These are phyloP conservation scores for Agrochola macilenta DNA, from an alignment of 2,888 invertebrate species.

Conservation along the genomic window DNA sequence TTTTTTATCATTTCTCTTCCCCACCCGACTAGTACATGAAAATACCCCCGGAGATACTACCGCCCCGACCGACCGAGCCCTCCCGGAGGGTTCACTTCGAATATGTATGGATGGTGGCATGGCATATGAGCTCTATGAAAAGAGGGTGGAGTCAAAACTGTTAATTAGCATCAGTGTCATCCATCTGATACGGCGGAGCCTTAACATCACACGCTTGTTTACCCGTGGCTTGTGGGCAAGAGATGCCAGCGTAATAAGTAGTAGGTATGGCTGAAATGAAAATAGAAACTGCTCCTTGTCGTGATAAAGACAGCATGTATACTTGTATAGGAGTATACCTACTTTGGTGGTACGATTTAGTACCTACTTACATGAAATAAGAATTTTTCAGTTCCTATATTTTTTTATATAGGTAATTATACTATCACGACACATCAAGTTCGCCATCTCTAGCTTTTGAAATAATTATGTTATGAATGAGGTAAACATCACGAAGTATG, in stretches of 20 bases:
- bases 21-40: no score
- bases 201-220: constrained; percentile 10
- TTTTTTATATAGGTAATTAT: not conserved
- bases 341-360: not conserved
- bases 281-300: not conserved
- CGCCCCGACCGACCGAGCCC: no score
- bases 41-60: no score
- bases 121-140: no score
- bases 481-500: not conserved
- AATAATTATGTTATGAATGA: not conserved
- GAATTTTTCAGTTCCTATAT: no score
- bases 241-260: not conserved
- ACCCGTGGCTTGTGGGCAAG: not conserved
- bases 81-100: no score
- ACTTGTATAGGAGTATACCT: not conserved
- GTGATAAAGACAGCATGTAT: not conserved
- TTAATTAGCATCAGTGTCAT: not conserved
- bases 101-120: no score
- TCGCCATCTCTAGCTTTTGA: not conserved
- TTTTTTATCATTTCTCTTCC: no score
- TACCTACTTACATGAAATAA: no score
- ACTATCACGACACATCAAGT: not conserved
- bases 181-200: not conserved
- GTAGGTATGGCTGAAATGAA: not conserved
- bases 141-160: no score